phyloP scores from a whole-genome alignment of 2,797 vertebrate genomes.

The Xenops minutus region DNA sequence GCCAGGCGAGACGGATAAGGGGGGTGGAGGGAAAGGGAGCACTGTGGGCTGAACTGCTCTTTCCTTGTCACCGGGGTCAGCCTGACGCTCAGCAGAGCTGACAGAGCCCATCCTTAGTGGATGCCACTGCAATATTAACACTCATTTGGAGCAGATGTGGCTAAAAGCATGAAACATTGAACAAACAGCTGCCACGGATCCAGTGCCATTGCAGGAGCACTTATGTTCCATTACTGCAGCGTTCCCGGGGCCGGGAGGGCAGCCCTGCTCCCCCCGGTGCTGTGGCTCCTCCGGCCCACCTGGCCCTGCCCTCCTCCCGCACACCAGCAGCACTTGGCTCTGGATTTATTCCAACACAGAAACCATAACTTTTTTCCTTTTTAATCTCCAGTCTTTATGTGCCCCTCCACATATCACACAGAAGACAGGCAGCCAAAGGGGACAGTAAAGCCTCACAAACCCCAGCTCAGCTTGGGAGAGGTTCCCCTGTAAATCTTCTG shows the following conservation, averaged over 20 bases:
- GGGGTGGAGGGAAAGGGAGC: background rate
- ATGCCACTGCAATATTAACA: slow-evolving; percentile 95
- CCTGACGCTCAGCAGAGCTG: slow-evolving; percentile 92
- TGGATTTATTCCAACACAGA: background rate
- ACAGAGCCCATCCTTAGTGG: slow-evolving; percentile 85
- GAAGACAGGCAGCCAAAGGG: background rate
- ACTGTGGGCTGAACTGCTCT: slow-evolving; percentile 63
- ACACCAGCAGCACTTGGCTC: background rate
- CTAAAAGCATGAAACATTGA: slow-evolving; percentile 99
- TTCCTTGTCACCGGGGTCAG: slow-evolving; percentile 81
- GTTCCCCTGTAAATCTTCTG: background rate
- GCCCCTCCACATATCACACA: background rate
- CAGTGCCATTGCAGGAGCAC: slow-evolving; percentile 82
- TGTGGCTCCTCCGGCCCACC: background rate
- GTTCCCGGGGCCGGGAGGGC: slow-evolving; percentile 61
- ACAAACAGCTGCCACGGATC: slow-evolving; percentile 98
- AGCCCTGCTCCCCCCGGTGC: slow-evolving; percentile 21
- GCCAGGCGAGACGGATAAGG: slow-evolving; percentile 5
- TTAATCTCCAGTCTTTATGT: slow-evolving; percentile 11
- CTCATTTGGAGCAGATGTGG: slow-evolving; percentile 97
- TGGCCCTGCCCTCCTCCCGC: background rate
- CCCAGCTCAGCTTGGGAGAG: background rate
- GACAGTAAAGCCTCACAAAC: background rate
- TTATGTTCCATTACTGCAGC: slow-evolving; percentile 81
- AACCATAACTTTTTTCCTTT: background rate